Base-by-base conservation (phyloP, 2,888 invertebrate species). In the Scotopteryx bipunctaria region DNA sequence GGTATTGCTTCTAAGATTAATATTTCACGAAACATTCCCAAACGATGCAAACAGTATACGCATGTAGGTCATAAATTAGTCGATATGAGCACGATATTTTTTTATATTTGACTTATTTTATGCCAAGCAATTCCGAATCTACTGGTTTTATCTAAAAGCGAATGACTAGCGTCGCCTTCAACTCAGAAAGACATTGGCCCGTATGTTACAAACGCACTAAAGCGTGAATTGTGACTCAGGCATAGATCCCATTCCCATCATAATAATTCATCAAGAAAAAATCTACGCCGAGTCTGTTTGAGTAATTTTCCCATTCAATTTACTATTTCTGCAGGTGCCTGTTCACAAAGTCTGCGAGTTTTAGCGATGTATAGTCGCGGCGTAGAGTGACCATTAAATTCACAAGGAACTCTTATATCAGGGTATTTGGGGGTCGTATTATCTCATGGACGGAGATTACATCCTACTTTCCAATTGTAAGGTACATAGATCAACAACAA, bases 381-480 rank as follows among this genome's bases (percentile, higher is more conserved):
- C 15, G 15, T 9, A 15, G 11, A 27, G 9, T 21, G 11, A n/a
- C n/a, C 5, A 23, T 42, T 36, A 43, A 13, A 43, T 37, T 19
- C 25, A 50, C 9, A 19, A 49, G 53, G 55, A 52, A 57, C 48
- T 55, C 31, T 27, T 16, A 42, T 61, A 52, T 44, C 44, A 40
- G 50, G 54, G 54, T 57, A n/a, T 53, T 47, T 14, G 40, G 53
- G 62, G 61, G 58, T 62, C 57, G 65, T 64, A 61, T 64, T 65
- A 75, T 75, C 73, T 77, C 78, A 76, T 85, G 85, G 86, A 86
- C 86, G 86, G 86, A 86, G 76, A 79, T 73, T 69, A 73, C 59
- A 64, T 71, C 73, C 67, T 65, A 50, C 57, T 59, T 53, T 51
- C 35, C 40, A 54, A 52, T 46, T 31, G 50, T n/a, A n/a, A n/a